phyloP scores from a whole-genome alignment of 2,113 vertebrate species.

The Gobiocypris rarus region DNA sequence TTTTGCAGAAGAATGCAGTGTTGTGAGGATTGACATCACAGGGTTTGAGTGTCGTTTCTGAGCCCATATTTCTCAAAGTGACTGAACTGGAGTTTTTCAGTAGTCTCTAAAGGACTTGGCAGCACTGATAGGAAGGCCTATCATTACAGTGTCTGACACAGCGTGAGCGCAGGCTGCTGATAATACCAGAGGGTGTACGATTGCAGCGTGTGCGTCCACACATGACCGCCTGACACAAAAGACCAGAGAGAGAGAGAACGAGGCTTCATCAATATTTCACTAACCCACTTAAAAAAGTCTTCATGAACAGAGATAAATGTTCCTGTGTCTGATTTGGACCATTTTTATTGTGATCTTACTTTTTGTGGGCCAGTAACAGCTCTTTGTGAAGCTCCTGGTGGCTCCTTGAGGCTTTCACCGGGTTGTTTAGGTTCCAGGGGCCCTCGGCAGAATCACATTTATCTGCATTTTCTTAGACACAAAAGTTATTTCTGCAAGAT shows the following conservation, averaged over 20 bases:
- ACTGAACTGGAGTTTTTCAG: background rate
- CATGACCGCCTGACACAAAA: constrained; percentile 57
- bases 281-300: constrained; percentile 44
- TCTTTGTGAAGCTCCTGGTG: constrained; percentile 77
- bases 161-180: constrained; percentile 39
- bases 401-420: constrained; percentile 64
- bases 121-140: constrained; percentile 41
- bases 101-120: background rate
- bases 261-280: constrained; percentile 70
- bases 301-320: background rate
- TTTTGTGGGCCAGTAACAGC: constrained; percentile 73
- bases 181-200: constrained; percentile 63
- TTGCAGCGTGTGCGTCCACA: constrained; percentile 61
- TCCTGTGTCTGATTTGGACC: background rate
- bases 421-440: constrained; percentile 51
- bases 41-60: background rate
- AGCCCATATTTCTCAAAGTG: constrained; percentile 20
- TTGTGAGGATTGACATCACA: too few relatives aligned
- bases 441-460: constrained; percentile 42
- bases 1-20: too few relatives aligned
- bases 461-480: constrained; percentile 59
- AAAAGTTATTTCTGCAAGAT: constrained; percentile 32
- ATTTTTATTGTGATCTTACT: constrained; percentile 60
- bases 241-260: constrained; percentile 52
- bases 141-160: constrained; percentile 50